Conservation (phyloP, 1,140 invertebrate species). For the Cydia strobilella region DNA sequence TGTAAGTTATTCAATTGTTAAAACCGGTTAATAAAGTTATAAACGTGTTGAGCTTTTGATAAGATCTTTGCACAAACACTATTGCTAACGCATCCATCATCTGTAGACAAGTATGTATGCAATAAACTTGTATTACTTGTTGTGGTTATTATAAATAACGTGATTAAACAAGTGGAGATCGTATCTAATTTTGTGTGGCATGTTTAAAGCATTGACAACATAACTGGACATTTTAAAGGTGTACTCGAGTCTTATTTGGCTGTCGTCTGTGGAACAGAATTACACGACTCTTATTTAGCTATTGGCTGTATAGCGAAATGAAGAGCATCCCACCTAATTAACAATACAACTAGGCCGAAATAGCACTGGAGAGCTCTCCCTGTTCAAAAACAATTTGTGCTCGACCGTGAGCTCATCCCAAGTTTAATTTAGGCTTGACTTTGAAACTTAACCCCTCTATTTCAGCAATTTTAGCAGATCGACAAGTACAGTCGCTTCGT, state of each 20-base stretch:
- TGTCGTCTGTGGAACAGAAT: too few species aligned
- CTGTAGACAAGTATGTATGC: background rate
- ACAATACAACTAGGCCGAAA: background rate
- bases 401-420: background rate
- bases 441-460: background rate
- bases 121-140: constrained; percentile 13
- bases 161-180: background rate
- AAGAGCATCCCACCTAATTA: background rate
- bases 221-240: constrained; percentile 1
- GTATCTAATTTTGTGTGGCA: background rate
- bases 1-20: constrained; percentile 27
- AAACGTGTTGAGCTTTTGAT: background rate
- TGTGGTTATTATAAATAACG: background rate
- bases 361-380: background rate
- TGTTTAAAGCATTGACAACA: background rate
- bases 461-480: background rate
- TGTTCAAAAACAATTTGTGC: background rate
- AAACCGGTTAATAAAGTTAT: constrained; percentile 12
- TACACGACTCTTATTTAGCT: too few species aligned
- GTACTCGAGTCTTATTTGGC: background rate
- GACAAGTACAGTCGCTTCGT: background rate
- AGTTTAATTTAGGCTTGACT: background rate
- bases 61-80: background rate
- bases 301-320: background rate
- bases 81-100: constrained; percentile 11